phyloP scores from a whole-genome alignment of 2,797 vertebrate genomes.

The Rhinichthys osculus region DNA sequence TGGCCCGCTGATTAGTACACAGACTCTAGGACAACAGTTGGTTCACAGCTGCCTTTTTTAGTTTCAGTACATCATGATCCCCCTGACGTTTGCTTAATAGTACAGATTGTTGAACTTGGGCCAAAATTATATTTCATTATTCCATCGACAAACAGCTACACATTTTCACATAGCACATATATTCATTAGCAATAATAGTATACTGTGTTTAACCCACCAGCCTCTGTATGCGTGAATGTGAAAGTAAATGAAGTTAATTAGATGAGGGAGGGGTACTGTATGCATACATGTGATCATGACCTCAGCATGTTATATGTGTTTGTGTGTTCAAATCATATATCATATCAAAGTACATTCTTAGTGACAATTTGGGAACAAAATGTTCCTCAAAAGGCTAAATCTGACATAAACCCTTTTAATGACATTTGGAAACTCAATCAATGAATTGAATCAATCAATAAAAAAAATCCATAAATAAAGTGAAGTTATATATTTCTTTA shows the following conservation, averaged over 20 bases:
- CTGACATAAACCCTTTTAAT: neutral
- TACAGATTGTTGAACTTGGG: slow-evolving; percentile 26
- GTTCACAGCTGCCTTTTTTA: neutral
- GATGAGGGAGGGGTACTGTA: neutral
- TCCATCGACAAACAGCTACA: neutral
- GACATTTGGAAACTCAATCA: neutral
- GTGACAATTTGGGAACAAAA: neutral
- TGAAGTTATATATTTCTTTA: too few species aligned
- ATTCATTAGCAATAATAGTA: neutral
- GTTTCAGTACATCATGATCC: slow-evolving; percentile 43
- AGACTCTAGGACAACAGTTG: slow-evolving; percentile 17
- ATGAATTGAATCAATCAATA: neutral
- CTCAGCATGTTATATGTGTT: neutral
- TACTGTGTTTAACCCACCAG: neutral
- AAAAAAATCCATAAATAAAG: neutral
- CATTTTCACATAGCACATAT: neutral
- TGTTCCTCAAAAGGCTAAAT: neutral
- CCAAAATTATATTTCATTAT: neutral
- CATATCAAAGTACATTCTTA: neutral
- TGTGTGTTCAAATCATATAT: neutral
- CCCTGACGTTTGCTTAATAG: slow-evolving; percentile 23
- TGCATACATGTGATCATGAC: neutral
- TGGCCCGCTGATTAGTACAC: slow-evolving; percentile 64
- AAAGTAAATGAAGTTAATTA: slow-evolving; percentile 8
- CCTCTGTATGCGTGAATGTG: neutral